Evolutionary conservation across 2,113 vertebrate species (phyloP), one percentile per base, ranked within the genome.

Genomic region (Orycteropus afer): DNA sequence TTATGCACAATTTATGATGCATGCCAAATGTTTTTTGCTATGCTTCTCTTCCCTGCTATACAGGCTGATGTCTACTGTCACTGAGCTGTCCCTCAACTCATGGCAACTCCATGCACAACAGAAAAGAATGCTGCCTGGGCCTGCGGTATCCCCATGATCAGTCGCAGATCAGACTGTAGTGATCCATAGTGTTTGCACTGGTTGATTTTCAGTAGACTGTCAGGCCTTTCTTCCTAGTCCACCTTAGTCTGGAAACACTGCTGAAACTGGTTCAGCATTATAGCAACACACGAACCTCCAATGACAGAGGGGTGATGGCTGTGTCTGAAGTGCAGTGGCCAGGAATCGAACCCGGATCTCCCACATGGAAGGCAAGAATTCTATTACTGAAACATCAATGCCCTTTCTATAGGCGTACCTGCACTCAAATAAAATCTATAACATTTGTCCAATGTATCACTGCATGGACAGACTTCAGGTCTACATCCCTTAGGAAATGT

Each of bases 401-500:
- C 25, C 59, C 25, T 25, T 27, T 20, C 63, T 65, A 65, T 15
- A 23, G 1, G 7, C 69, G 32, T 11, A 37, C 4, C n/a, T 9
- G 0, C 3, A 53, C 34, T n/a, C 34, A 9, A 34, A 73, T 15
- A 49, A 67, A 57, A 74, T 23, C 74, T 25, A 34, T n/a, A 53
- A 51, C 23, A 4, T 23, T 13, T 34, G 20, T 17, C 9, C 8
- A 45, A 23, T 3, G 0, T 23, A 42, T 20, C 1, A 8, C 51
- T 15, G 6, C 42, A 2, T 0, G 51, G 17, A 67, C 1, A 47
- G 73, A 7, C 15, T 83, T 22, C 57, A 14, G 22, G 32, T n/a
- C 47, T 20, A 23, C 3, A 3, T 1, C 53, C 32, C 37, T 34
- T 23, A 34, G 80, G 15, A 88, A 15, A 7, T 0, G 6, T 0